Conservation (phyloP, 2,113 vertebrate genomes). For the Ctenomys sociabilis region DNA sequence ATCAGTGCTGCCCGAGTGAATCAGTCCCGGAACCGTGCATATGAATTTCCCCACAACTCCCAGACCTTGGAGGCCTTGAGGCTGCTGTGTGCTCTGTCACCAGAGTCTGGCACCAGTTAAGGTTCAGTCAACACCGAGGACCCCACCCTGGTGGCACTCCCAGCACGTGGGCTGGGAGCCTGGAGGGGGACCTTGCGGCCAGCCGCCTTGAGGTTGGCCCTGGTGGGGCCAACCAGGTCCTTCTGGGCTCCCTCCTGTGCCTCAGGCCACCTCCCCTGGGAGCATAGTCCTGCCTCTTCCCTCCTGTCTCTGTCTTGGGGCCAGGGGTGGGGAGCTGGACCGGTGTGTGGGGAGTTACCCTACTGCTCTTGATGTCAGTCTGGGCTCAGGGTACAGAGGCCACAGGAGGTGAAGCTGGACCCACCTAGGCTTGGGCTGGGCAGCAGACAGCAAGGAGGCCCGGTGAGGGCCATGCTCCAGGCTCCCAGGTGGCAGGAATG, state of each 20-base stretch:
- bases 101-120: not conserved
- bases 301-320: not conserved
- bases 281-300: not conserved
- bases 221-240: not conserved
- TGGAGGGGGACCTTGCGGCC: not conserved
- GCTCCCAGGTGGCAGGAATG: not conserved
- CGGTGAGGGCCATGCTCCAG: not conserved
- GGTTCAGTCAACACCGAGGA: slow-evolving; percentile 63
- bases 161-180: not conserved
- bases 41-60: slow-evolving; percentile 27
- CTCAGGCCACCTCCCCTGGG: not conserved
- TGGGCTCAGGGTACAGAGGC: not conserved
- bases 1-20: slow-evolving; percentile 48
- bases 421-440: not conserved
- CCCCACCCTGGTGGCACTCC: slow-evolving; percentile 56
- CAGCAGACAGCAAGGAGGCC: not conserved
- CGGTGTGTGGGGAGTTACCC: not conserved
- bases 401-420: not conserved
- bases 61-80: fast-evolving
- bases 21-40: slow-evolving; percentile 66
- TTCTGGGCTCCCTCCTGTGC: not conserved
- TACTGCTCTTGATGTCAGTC: not conserved
- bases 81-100: slow-evolving; percentile 39
- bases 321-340: not conserved
- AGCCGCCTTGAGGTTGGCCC: too few species aligned